Conservation (phyloP, 2,888 invertebrate species). For the Melanostoma mellinum region DNA sequence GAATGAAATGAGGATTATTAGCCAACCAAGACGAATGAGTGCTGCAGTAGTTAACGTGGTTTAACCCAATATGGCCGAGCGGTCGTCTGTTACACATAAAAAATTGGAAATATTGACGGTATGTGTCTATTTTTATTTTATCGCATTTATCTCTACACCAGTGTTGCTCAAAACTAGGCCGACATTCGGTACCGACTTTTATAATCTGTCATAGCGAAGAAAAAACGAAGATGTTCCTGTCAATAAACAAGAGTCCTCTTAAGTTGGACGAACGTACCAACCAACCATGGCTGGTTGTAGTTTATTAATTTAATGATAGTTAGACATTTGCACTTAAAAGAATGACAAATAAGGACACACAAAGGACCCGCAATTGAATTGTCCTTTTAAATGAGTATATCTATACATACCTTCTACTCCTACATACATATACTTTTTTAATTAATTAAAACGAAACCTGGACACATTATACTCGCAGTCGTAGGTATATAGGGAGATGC, state of each 20-base stretch:
- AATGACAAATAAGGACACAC: slow-evolving; percentile 13
- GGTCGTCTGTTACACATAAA: slow-evolving; percentile 81
- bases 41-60: slow-evolving; percentile 81
- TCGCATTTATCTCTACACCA: not conserved
- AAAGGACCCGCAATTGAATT: slow-evolving; percentile 52
- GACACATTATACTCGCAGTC: too few species aligned
- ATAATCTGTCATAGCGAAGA: not conserved
- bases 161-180: not conserved
- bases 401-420: not conserved
- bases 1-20: slow-evolving; percentile 81
- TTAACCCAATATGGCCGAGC: slow-evolving; percentile 83
- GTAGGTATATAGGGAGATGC: not conserved
- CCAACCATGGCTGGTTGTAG: not conserved
- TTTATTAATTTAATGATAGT: slow-evolving; percentile 33
- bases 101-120: slow-evolving; percentile 83
- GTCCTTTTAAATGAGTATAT: slow-evolving; percentile 49
- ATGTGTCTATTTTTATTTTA: slow-evolving; percentile 73
- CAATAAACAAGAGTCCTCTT: slow-evolving; percentile 24
- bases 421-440: slow-evolving; percentile 5
- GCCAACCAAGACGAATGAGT: slow-evolving; percentile 82
- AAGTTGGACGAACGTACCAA: too few species aligned
- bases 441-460: slow-evolving; percentile 25
- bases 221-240: not conserved
- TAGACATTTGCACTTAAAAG: slow-evolving; percentile 17
- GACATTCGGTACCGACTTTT: slow-evolving; percentile 3